A percentile compares a stretch with the other conserved stretches of the same genome.
Conservation (phyloP, 2,888 invertebrate genomes). For the Temnothorax unifasciatus region DNA sequence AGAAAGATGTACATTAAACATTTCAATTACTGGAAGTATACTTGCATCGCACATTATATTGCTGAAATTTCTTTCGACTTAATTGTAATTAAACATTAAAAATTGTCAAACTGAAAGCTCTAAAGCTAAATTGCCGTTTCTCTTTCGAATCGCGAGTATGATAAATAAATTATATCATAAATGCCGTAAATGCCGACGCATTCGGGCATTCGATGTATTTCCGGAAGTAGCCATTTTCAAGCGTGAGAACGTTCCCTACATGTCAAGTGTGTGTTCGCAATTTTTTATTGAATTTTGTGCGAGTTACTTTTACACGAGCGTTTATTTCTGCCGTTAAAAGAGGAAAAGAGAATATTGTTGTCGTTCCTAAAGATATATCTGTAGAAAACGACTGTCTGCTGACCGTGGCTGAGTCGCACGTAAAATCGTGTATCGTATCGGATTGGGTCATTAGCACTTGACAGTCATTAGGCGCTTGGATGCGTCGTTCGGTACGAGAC, state of each 20-base stretch:
- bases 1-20: neutral
- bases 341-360: neutral
- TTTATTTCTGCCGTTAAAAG: neutral
- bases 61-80: neutral
- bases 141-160: neutral
- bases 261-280: neutral
- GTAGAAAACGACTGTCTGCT: neutral
- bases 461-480: too few relatives aligned
- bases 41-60: neutral
- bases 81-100: neutral
- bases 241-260: neutral
- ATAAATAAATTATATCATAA: slow-evolving; percentile 1
- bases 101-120: neutral
- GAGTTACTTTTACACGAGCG: neutral
- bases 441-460: too few relatives aligned
- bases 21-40: neutral
- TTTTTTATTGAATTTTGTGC: neutral
- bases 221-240: slow-evolving; percentile 12
- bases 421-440: neutral
- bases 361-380: neutral
- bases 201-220: neutral
- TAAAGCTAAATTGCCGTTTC: neutral
- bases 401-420: neutral
- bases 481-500: neutral
- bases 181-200: neutral